Percentiles rank a stretch among this genome's conserved stretches.
Evolutionary conservation across 2,113 vertebrate species (phyloP).

Genomic region (Scatophagus argus): DNA sequence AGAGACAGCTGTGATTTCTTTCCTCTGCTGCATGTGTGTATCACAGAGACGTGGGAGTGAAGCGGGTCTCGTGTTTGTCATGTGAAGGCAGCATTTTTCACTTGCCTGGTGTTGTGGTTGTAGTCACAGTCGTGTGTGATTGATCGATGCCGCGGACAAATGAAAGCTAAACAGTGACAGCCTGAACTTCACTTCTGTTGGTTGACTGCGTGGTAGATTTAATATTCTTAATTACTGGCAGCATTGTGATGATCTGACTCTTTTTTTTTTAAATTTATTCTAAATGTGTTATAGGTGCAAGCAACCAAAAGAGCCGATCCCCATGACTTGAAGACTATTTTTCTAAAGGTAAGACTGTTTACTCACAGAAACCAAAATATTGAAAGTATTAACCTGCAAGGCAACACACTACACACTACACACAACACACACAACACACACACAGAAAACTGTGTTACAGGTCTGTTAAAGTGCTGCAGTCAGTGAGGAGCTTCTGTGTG

Average conservation of each 20-base stretch:
- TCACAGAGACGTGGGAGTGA: neutral
- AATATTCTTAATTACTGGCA: neutral
- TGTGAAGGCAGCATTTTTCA: neutral
- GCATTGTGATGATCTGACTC: neutral
- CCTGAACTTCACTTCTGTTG: slow-evolving; percentile 33
- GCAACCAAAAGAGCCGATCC: slow-evolving; percentile 92
- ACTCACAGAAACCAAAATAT: slow-evolving; percentile 5
- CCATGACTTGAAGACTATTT: slow-evolving; percentile 90
- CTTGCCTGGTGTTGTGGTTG: slow-evolving; percentile 1
- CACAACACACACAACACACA: no score
- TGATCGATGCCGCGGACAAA: slow-evolving; percentile 41
- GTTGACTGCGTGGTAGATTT: neutral
- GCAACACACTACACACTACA: no score
- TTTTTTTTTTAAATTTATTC: slow-evolving; percentile 2
- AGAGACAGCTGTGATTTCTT: slow-evolving; percentile 50
- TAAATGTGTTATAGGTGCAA: slow-evolving; percentile 87
- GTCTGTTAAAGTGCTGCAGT: neutral
- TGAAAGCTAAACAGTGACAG: slow-evolving; percentile 44
- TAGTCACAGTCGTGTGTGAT: slow-evolving; percentile 13
- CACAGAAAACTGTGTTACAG: slow-evolving; percentile 2
- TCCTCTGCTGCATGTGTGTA: slow-evolving; percentile 53
- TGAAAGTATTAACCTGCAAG: neutral
- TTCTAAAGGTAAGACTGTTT: slow-evolving; percentile 93
- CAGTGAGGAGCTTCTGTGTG: slow-evolving; percentile 48
- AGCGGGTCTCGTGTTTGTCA: neutral